A percentile compares a stretch with the other conserved stretches of the same genome.
phyloP scores from a whole-genome alignment of 2,888 invertebrate species.

The Epinotia nisella region DNA sequence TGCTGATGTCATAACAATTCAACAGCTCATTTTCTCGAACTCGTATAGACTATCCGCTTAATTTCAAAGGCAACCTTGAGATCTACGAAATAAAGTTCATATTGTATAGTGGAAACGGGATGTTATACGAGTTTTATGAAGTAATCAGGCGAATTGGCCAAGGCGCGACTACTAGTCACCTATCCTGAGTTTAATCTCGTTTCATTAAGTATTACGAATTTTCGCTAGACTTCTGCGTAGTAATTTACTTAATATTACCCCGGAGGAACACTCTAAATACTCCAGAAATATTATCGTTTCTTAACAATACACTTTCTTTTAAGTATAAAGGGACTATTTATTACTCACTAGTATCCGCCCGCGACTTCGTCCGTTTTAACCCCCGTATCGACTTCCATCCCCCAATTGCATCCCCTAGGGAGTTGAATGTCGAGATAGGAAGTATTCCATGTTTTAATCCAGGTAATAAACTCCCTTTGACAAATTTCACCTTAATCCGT shows the following conservation, averaged over 20 bases:
- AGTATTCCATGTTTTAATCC: no score
- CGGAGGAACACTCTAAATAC: neutral
- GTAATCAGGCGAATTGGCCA: conserved; percentile 21
- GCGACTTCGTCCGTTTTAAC: no score
- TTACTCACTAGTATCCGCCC: neutral
- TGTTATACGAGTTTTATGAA: neutral
- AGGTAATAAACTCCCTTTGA: no score
- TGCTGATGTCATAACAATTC: conserved; percentile 31
- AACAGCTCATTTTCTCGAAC: conserved; percentile 6
- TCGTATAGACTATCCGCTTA: neutral
- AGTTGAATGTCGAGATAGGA: no score
- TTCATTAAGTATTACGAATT: conserved; percentile 30
- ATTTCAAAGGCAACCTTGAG: neutral
- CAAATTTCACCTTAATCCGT: no score
- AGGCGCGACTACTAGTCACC: conserved; percentile 39
- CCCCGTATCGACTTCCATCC: no score
- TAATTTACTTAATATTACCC: conserved; percentile 1
- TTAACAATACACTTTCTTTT: neutral
- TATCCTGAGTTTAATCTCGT: conserved; percentile 32
- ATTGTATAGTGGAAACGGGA: neutral
- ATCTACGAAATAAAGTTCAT: neutral
- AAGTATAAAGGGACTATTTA: neutral
- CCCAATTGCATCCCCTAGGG: no score
- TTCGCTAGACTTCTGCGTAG: neutral
- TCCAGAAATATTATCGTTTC: neutral